Base-by-base conservation (phyloP, 2,113 vertebrate genomes). In the Telmatochromis sp. region DNA sequence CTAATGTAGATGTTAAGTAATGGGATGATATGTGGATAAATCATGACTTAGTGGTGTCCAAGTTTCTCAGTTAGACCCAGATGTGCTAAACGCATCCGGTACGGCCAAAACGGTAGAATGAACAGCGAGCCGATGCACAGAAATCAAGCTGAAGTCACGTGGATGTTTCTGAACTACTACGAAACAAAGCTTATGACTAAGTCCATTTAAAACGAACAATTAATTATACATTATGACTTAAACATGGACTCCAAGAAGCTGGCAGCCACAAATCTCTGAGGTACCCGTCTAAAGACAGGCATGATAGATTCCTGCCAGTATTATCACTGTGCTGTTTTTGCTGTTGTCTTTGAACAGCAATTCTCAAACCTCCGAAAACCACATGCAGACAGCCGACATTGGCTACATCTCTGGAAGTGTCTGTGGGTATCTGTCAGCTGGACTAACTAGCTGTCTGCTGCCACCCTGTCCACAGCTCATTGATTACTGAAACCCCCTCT, bases 391-490 rank as follows among this genome's bases (percentile, higher is more conserved):
- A 12, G 2, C 65, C 7, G 11, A 65, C 28, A 40, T 23, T 7
- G n/a, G 58, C 42, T 84, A 47, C 71, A 26, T 84, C 63, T 73
- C 23, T 35, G 7, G 75, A 87, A 60, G 82, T 60, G 71, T 83
- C 37, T 83, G 85, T 86, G 71, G 80, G n/a, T 65, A 33, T 85
- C 55, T 65, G 89, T 86, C 87, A 87, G 80, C 80, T 54, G 23
- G 45, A 21, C 89, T 85, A 82, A 92, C 83, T 57, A 42, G 79
- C 86, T 13, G 85, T 78, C 55, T 57, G 81, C 83, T 80, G 86
- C 83, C 78, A 19, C 78, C 89, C 71, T 65, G 82, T 89, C 89
- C 87, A 73, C 91, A 87, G 90, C 86, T 89, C 90, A 86, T 86
- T 91, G 94, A 94, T 94, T 88, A 86, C 37, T 2, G 3, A 15